Base-by-base conservation (phyloP, 1,140 invertebrate genomes). In the Bombus affinis region DNA sequence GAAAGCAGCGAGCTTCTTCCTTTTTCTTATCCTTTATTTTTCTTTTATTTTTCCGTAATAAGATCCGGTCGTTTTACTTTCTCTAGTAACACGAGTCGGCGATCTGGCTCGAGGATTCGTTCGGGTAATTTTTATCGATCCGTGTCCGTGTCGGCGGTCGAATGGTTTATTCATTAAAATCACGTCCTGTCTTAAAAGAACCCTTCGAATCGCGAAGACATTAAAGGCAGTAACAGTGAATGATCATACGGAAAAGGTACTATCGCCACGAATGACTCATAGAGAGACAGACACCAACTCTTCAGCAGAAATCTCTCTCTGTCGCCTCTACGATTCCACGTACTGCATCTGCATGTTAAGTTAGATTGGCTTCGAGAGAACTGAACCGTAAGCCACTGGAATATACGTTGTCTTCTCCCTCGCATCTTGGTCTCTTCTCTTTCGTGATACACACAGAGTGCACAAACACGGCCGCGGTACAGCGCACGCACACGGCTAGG, bases 281-380 rank as follows among this genome's bases (percentile, higher is more conserved):
- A 75, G 57, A n/a, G n/a, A 1, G n/a, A 68, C 59, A 28, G 39
- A n/a, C 39, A 42, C 39, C 28, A 25, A n/a, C 75, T 65, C 57
- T 42, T 53, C 47, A 2, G 47, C 6, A 53, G 47, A 53, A 53
- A 53, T 35, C n/a, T 39, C n/a, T 35, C 66, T 74, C 47, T 79
- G 28, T 59, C 22, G 84, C 74, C 53, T 80, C 84, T 88, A 89
- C 89, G 83, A 91, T 92, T 91, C 90, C 89, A 89, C 86, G 90
- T 92, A 92, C 88, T 87, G 89, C 88, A 92, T 92, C 91, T 92
- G 91, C 89, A 91, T 91, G 89, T 91, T 91, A 91, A 92, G 90
- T 92, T 91, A 91, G 88, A 92, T 92, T 91, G 91, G 90, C 90
- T 92, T 85, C 37, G 85, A 70, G 91, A 91, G 91, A 92, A 92